Evolutionary conservation across 1,140 invertebrate genomes (phyloP).

Genomic region (Bombus polaris): DNA sequence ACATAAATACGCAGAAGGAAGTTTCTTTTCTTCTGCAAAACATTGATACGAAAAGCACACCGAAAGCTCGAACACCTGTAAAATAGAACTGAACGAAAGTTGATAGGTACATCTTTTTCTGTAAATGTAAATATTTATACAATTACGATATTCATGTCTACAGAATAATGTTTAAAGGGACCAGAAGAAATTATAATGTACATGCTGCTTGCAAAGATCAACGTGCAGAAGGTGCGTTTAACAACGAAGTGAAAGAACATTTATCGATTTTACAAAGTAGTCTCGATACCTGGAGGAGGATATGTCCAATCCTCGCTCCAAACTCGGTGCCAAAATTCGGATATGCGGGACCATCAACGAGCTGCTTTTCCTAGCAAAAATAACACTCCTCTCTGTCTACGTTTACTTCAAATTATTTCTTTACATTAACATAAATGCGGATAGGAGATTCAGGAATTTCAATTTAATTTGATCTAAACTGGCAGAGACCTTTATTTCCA

Average conservation of each 20-base stretch:
- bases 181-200: not conserved
- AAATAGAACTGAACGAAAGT: not conserved
- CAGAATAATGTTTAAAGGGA: no score
- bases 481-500: not conserved
- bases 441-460: not conserved
- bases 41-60: conserved; percentile 56
- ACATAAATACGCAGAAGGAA: conserved; percentile 48
- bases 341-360: conserved; percentile 88
- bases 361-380: conserved; percentile 84
- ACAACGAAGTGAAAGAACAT: not conserved
- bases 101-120: no score
- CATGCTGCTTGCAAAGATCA: conserved; percentile 27
- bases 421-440: not conserved
- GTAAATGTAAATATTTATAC: not conserved
- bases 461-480: no score
- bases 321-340: conserved; percentile 89
- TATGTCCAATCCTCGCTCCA: conserved; percentile 88
- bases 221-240: conserved; percentile 42
- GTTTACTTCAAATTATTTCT: conserved; percentile 47
- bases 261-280: conserved; percentile 38
- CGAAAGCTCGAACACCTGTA: conserved; percentile 53
- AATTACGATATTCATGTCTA: not conserved
- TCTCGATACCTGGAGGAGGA: conserved; percentile 74
- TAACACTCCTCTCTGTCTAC: conserved; percentile 70
- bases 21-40: conserved; percentile 30